Evolutionary conservation across 1,140 invertebrate genomes (phyloP).

Genomic region (Eueides isabella): DNA sequence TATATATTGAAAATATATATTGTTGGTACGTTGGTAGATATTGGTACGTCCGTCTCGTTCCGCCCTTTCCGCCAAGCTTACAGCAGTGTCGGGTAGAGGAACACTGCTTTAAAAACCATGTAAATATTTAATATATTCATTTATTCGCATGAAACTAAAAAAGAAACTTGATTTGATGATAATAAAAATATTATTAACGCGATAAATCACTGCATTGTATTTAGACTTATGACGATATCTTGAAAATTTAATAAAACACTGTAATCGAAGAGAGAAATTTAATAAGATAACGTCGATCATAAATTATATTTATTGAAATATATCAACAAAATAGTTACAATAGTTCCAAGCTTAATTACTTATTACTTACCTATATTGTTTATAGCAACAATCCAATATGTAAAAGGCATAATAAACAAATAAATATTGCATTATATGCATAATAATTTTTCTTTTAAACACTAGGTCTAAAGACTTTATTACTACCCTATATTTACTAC

Average conservation of each 20-base stretch:
- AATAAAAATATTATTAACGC: too few species aligned
- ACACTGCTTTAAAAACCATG: too few species aligned
- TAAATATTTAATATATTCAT: too few species aligned
- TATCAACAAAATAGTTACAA: slow-evolving; percentile 49
- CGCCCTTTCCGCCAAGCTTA: too few species aligned
- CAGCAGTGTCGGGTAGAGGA: too few species aligned
- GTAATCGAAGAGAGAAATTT: slow-evolving; percentile 30
- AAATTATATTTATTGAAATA: slow-evolving; percentile 52
- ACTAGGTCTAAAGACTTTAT: neutral
- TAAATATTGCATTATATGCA: slow-evolving; percentile 32
- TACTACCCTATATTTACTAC: slow-evolving; percentile 5
- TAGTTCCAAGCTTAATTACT: slow-evolving; percentile 35
- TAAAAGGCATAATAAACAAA: slow-evolving; percentile 32
- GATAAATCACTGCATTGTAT: too few species aligned
- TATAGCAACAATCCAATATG: slow-evolving; percentile 29
- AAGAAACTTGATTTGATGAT: too few species aligned
- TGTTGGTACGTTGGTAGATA: too few species aligned
- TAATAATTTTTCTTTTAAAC: slow-evolving; percentile 12
- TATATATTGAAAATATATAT: too few species aligned
- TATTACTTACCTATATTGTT: slow-evolving; percentile 24
- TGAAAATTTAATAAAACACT: slow-evolving; percentile 30
- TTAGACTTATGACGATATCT: too few species aligned
- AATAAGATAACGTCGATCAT: slow-evolving; percentile 46
- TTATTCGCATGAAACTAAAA: too few species aligned
- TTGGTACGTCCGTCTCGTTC: too few species aligned